phyloP scores from a whole-genome alignment of 2,113 vertebrate species.

The Agapornis roseicollis region DNA sequence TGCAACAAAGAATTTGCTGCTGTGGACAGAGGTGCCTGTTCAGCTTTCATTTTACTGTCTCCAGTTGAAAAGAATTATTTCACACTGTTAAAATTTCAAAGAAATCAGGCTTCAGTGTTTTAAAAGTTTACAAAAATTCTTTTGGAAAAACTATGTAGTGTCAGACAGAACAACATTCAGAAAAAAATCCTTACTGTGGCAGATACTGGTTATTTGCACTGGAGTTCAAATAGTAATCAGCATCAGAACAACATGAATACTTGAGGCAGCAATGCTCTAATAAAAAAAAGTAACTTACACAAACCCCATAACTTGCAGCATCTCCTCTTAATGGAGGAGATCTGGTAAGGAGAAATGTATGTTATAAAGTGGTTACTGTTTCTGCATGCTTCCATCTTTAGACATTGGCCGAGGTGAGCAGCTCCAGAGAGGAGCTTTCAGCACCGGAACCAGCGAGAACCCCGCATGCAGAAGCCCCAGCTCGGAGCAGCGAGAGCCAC shows the following conservation, averaged over 20 bases:
- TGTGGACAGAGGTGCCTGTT: neutral
- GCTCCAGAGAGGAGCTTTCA: neutral
- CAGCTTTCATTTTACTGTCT: neutral
- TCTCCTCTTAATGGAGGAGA: neutral
- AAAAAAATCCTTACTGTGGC: neutral
- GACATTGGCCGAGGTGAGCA: neutral
- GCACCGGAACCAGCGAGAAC: no score
- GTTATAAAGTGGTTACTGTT: neutral
- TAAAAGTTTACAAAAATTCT: neutral
- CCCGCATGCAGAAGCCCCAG: rapidly evolving
- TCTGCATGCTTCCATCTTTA: neutral
- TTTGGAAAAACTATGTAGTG: neutral
- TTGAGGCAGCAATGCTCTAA: neutral
- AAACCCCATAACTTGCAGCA: neutral
- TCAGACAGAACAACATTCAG: neutral
- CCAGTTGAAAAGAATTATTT: neutral
- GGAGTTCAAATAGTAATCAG: neutral
- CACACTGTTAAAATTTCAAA: neutral
- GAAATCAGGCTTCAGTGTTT: neutral
- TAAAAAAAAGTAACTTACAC: neutral
- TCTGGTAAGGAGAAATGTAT: neutral
- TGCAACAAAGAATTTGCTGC: neutral
- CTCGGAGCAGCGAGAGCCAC: rapidly evolving
- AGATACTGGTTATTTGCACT: neutral
- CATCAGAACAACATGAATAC: neutral